A percentile compares a stretch with the other conserved stretches of the same genome.
Conservation (phyloP, 1,140 invertebrate genomes). For the Cyphomyrmex costatus region DNA sequence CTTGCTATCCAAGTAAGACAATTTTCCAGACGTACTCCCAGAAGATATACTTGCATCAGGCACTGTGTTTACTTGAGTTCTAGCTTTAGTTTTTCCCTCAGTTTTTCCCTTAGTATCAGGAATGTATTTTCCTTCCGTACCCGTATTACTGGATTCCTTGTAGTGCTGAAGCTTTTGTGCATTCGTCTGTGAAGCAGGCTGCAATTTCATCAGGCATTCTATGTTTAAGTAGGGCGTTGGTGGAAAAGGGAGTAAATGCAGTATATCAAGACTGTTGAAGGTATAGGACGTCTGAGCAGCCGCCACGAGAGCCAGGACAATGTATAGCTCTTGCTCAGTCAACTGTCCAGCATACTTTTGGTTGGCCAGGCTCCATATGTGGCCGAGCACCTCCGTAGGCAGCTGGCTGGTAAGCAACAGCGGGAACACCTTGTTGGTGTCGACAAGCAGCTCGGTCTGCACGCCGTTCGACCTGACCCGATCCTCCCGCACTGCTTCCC, state of each 20-base stretch:
- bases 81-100: conserved; percentile 55
- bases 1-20: conserved; percentile 56
- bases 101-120: conserved; percentile 54
- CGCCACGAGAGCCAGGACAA: conserved; percentile 89
- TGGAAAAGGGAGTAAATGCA: conserved; percentile 86
- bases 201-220: conserved; percentile 72
- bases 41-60: conserved; percentile 53
- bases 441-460: conserved; percentile 84
- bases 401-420: conserved; percentile 89
- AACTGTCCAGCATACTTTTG: conserved; percentile 88
- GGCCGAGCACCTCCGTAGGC: conserved; percentile 88
- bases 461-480: conserved; percentile 71
- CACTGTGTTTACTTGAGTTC: conserved; percentile 34
- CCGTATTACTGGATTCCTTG: conserved; percentile 8
- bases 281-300: conserved; percentile 89
- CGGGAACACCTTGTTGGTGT: conserved; percentile 89
- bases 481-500: conserved; percentile 85
- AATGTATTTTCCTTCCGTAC: conserved; percentile 46
- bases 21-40: conserved; percentile 56
- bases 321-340: conserved; percentile 89
- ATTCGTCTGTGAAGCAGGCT: conserved; percentile 50
- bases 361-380: conserved; percentile 90
- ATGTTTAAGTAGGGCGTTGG: conserved; percentile 87
- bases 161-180: conserved; percentile 46
- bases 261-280: conserved; percentile 86